Evolutionary conservation across 2,888 invertebrate species (phyloP).

Genomic region (Thysanoteuthis rhombus): DNA sequence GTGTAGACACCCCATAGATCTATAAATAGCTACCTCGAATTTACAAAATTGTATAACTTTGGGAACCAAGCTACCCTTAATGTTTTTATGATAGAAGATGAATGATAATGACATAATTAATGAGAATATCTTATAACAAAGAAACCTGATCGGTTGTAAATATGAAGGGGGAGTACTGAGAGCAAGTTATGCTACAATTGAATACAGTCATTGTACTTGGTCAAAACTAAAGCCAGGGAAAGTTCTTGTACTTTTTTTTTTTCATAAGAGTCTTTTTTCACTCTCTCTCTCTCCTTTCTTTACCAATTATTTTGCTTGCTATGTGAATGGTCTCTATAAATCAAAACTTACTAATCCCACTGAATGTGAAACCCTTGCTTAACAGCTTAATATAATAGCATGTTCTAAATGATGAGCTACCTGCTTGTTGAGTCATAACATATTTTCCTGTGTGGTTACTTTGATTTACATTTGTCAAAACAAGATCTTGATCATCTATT

Average conservation of each 20-base stretch:
- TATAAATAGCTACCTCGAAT: no score
- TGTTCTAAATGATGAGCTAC: background rate
- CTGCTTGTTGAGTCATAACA: background rate
- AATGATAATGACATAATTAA: no score
- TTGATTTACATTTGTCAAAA: background rate
- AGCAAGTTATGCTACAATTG: background rate
- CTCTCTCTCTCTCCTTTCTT: background rate
- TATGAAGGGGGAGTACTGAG: background rate
- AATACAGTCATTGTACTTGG: background rate
- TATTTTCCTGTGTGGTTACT: background rate
- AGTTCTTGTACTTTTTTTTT: background rate
- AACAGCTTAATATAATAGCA: background rate
- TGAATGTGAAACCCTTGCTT: background rate
- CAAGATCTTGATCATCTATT: background rate
- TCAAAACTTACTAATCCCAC: background rate
- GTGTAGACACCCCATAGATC: no score
- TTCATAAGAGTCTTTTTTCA: background rate
- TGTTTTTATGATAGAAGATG: no score
- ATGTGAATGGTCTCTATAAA: background rate
- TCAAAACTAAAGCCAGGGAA: background rate
- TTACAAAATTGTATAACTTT: no score
- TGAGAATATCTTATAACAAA: no score
- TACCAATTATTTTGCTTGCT: background rate
- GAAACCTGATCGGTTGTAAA: no score
- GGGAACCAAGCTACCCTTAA: no score